Conservation (phyloP, 2,888 invertebrate genomes). For the Clitarchus hookeri region DNA sequence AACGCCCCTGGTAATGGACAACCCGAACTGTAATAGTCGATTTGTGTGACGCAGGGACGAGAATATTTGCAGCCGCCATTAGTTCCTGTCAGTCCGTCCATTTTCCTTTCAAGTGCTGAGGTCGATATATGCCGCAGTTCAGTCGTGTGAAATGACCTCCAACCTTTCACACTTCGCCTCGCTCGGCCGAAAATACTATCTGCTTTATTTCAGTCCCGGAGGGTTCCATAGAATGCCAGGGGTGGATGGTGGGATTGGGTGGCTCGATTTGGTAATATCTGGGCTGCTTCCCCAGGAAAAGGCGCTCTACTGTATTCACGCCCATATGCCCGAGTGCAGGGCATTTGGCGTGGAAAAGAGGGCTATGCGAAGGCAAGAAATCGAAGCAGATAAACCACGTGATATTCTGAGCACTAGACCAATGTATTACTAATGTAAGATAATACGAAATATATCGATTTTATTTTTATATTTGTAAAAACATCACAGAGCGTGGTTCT, state of each 20-base stretch:
- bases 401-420: too few relatives aligned
- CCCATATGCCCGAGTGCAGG: too few relatives aligned
- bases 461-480: too few relatives aligned
- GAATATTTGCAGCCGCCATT: constrained; percentile 1
- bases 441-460: too few relatives aligned
- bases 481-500: too few relatives aligned
- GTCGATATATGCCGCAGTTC: background rate
- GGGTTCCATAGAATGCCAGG: background rate
- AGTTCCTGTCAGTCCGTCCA: background rate
- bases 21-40: background rate
- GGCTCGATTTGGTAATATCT: background rate
- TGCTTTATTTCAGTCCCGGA: background rate
- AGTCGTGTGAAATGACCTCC: background rate
- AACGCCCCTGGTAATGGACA: background rate
- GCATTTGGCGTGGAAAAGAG: too few relatives aligned
- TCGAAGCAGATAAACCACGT: too few relatives aligned
- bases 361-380: too few relatives aligned
- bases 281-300: background rate
- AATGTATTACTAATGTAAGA: too few relatives aligned
- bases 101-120: background rate
- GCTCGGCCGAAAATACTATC: background rate
- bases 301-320: background rate
- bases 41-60: background rate
- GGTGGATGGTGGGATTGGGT: background rate
- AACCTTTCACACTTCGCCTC: constrained; percentile 2